Base-by-base conservation (phyloP, 2,888 invertebrate genomes). In the Papilio gigon region DNA sequence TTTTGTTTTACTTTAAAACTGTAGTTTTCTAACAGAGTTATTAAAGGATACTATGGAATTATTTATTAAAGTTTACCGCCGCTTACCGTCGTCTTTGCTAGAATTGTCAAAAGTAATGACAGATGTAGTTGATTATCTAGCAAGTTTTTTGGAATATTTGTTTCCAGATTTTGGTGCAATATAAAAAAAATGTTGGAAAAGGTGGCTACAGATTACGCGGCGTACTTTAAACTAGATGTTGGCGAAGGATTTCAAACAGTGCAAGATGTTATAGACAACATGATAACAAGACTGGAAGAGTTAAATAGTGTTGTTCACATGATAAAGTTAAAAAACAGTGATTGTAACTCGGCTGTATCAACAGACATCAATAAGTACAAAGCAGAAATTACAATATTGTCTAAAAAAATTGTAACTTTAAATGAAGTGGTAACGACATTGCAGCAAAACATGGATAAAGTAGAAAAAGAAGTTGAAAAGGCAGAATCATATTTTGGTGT, bases 201-300 rank as follows among this genome's bases (percentile, higher is more conserved):
- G 76, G 76, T 90, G 62, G 93, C 90, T 0, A 84, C 87, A 66
- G 93, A 94, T 76, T 94, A 94, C 80, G 84, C 93, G 30, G 88
- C 89, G 70, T 93, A 93, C 74, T 83, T 94, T 68, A 93, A 93
- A 75, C 80, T 92, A 58, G 93, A 94, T 80, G 82, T 94, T 53
- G 80, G 88, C 11, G 91, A 87, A 78, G 93, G 93, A 77, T 93
- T 93, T 75, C 90, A 92, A 81, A 93, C 93, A 2, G 91, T 95
- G 25, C 94, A 94, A 82, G 93, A 93, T 78, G 93, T 93, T 68
- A 93, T 95, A 53, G 95, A 95, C 74, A 94, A 94, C 77, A 94
- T 95, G 94, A 80, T 95, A 62, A 94, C 94, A 0, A 88, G 95
- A 70, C 85, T 95, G 27, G 95, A 95, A 82, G 95, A 95, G 80